Evolutionary conservation across 1,140 invertebrate species (phyloP), one percentile per base, ranked within the genome.

Genomic region (Trachymyrmex septentrionalis): DNA sequence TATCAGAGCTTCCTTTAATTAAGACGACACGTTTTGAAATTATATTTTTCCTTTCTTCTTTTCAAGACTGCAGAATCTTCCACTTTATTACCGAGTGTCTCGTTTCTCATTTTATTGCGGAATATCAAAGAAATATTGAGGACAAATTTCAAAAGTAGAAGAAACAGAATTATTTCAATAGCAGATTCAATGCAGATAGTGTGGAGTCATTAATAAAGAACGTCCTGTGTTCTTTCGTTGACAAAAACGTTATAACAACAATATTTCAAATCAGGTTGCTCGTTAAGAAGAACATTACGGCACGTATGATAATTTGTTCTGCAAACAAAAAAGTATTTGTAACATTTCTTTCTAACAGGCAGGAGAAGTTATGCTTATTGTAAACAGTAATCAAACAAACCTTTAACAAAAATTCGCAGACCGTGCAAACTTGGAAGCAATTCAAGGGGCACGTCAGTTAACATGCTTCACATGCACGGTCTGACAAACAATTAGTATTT

Each of bases 401-500:
- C 38, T 59, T 82, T 82, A 48, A 59, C n/a, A 38, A 30, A 72
- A 38, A 61, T 48, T 6, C 21, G 2, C 3, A 6, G 30, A 24
- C 19, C 6, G 19, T 10, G 16, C n/a, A 57, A 7, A 24, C 50
- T 71, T n/a, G 9, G 67, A 6, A 59, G 16, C 9, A 44, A 44
- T 16, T 57, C 14, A 21, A 24, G 19, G 34, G 48, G 12, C 44
- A 66, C 9, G 16, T 57, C 50, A 6, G n/a, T 82, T 27, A 34
- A 50, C 55, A 12, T 55, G n/a, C 10, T 50, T 80, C 19, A 34
- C 61, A 61, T 73, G 38, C 38, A 73, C 21, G 21, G 2, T n/a
- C n/a, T n/a, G n/a, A 30, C 19, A 84, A 84, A 73, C 55, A 73
- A 82, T 84, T 84, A 50, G 14, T 84, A 61, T 84, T 75, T 84